Conservation (phyloP, 1,140 invertebrate species). For the Bombus impatiens region DNA sequence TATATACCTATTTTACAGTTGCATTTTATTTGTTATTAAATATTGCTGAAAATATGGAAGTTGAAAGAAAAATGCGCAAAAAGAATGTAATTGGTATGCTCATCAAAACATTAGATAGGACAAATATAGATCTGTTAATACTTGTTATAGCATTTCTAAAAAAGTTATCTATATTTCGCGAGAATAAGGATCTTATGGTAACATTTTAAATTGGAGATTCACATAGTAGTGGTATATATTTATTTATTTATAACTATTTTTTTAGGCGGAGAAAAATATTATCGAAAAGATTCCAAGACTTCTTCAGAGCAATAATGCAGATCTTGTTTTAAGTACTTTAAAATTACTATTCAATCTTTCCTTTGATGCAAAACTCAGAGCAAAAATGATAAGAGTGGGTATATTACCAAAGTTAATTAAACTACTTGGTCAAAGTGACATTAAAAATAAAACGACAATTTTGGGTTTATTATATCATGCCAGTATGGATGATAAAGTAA, state of each 20-base stretch:
- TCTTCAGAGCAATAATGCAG: conserved; percentile 88
- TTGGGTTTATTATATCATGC: conserved; percentile 97
- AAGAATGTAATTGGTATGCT: conserved; percentile 95
- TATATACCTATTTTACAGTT: conserved; percentile 80
- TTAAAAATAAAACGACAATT: conserved; percentile 91
- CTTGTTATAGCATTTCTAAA: conserved; percentile 97
- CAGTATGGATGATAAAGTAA: conserved; percentile 97
- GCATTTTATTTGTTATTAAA: conserved; percentile 96
- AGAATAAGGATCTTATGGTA: conserved; percentile 97
- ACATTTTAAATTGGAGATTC: conserved; percentile 48
- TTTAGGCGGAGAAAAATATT: conserved; percentile 85
- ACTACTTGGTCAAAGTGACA: conserved; percentile 89
- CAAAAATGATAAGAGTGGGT: conserved; percentile 94
- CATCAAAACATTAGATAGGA: conserved; percentile 93
- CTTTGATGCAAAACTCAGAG: conserved; percentile 94
- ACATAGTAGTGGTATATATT: conserved; percentile 30
- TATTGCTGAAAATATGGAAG: conserved; percentile 96
- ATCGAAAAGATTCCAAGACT: conserved; percentile 89
- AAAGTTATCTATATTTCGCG: conserved; percentile 96
- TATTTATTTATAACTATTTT: conserved; percentile 50
- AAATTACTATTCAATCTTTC: conserved; percentile 97
- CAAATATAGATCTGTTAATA: conserved; percentile 93
- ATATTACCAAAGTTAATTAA: conserved; percentile 94
- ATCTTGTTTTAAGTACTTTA: conserved; percentile 93
- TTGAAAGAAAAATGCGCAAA: conserved; percentile 98